Evolutionary conservation across 2,797 vertebrate species (phyloP), one percentile per base, ranked within the genome.

Genomic region (Rhincodon typus): DNA sequence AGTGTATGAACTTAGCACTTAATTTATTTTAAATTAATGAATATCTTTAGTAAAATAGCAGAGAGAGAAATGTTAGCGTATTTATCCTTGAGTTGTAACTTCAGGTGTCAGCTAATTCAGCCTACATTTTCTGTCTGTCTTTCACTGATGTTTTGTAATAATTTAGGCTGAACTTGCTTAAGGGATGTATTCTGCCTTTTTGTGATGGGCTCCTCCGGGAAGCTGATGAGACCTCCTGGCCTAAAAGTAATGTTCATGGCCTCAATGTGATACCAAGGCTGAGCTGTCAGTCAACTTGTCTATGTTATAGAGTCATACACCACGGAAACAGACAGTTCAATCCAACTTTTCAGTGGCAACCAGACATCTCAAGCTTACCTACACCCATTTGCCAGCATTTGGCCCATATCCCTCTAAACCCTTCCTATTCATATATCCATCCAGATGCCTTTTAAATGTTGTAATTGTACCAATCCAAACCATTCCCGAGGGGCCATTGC

Each of bases 111-210:
- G 66, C n/a, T 93, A 93, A 93, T 42, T 93, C 62, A 69, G 66
- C 66, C 7, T 67, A 69, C 8, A 93, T 93, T 93, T 69, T 69
- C 19, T 69, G 90, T 62, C 38, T 69, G 66, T 25, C 90, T n/a
- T 93, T 93, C 62, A 67, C 66, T 6, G n/a, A 69, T 93, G 66
- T 38, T 69, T 62, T 93, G 66, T 69, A 93, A 69, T 69, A 42
- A 27, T 93, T 93, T 21, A 93, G 90, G 90, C 38, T 93, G 90
- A 69, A 42, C 38, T 93, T 93, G 62, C n/a, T 93, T 38, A 2
- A 93, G 34, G 90, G 62, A 12, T 69, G 2, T 12, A 27, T n/a
- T 69, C 66, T 21, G 62, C 90, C n/a, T 69, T 42, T 93, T 67
- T 66, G 57, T 46, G 21, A 19, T 69, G n/a, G 21, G 8, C 10